These are phyloP conservation scores for Danio kyathit DNA, from an alignment of 2,797 vertebrate genomes.

Conservation along the genomic window DNA sequence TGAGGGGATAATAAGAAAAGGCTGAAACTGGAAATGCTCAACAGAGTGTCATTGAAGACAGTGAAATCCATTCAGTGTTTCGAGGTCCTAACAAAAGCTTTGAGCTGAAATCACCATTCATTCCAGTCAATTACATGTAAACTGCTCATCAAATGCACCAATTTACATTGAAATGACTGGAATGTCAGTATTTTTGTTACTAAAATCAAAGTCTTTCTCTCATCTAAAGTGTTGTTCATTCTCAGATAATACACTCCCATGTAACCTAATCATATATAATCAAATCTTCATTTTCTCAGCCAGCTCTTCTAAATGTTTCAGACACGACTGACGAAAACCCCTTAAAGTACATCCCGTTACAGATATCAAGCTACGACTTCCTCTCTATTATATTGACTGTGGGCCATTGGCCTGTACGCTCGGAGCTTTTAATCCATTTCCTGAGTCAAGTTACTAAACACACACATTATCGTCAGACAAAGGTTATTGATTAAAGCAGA, in stretches of 20 bases:
- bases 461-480: conserved; percentile 64
- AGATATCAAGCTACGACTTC: conserved; percentile 55
- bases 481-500: conserved; percentile 62
- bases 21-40: neutral
- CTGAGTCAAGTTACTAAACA: conserved; percentile 64
- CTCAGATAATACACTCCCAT: conserved; percentile 10
- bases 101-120: neutral
- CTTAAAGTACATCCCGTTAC: conserved; percentile 53
- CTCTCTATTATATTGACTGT: conserved; percentile 52
- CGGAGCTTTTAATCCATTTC: conserved; percentile 60
- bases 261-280: neutral
- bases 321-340: conserved; percentile 34
- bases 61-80: neutral
- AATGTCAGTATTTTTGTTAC: neutral
- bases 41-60: neutral
- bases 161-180: neutral
- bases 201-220: neutral
- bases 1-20: neutral
- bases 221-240: neutral
- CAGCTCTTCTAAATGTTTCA: neutral
- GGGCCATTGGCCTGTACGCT: conserved; percentile 52
- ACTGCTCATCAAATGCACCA: too few species aligned
- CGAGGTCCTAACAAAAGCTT: neutral
- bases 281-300: conserved; percentile 5
- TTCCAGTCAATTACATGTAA: neutral